Percentiles rank a stretch among this genome's conserved stretches.
Evolutionary conservation across 2,888 invertebrate species (phyloP).

Genomic region (Corbicula japonica): DNA sequence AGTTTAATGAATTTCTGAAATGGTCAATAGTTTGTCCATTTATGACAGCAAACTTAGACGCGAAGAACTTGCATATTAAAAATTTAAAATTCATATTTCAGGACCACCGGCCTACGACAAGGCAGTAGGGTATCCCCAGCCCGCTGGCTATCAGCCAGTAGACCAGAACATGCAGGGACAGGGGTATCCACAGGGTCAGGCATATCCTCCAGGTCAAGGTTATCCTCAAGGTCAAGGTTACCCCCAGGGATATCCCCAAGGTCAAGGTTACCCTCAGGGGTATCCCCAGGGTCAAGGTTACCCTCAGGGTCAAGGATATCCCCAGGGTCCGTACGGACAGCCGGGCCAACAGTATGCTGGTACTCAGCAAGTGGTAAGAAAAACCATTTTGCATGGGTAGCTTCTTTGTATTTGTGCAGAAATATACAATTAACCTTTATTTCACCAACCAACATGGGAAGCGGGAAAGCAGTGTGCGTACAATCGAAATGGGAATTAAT

Average conservation of each 20-base stretch:
- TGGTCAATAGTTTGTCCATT: not conserved
- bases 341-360: constrained; percentile 15
- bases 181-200: not conserved
- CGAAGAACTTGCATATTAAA: no score
- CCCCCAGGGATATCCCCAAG: constrained; percentile 8
- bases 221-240: not conserved
- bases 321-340: not conserved
- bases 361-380: constrained; percentile 31
- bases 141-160: not conserved
- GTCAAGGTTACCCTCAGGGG: constrained; percentile 11
- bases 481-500: no score
- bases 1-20: not conserved
- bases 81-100: no score
- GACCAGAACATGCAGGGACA: not conserved
- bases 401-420: no score
- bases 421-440: no score
- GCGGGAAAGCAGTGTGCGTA: no score
- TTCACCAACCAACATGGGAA: no score
- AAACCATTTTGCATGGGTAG: no score
- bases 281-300: constrained; percentile 8
- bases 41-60: no score
- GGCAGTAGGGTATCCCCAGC: constrained; percentile 1
- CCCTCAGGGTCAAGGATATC: constrained; percentile 5
- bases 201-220: not conserved
- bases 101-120: constrained; percentile 17